Evolutionary conservation across 2,888 invertebrate genomes (phyloP).

Genomic region (Hemithea aestivaria): DNA sequence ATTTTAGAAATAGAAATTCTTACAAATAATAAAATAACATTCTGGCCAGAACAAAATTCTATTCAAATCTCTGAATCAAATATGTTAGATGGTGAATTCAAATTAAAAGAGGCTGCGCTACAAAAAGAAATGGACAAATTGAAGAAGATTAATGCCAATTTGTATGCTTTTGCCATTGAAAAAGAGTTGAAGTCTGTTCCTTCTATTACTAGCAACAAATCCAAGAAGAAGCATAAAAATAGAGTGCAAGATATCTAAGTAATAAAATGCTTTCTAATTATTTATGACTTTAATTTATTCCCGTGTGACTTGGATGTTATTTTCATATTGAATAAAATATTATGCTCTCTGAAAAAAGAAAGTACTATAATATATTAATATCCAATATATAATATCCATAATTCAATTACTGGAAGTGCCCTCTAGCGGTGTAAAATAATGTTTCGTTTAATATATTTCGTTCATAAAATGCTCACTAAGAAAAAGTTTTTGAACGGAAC

Average conservation of each 20-base stretch:
- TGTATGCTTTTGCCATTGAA: conserved; percentile 77
- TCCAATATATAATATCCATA: no score
- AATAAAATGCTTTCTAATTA: no score
- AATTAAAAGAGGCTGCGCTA: conserved; percentile 48
- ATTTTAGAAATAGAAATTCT: conserved; percentile 64
- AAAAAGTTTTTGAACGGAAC: no score
- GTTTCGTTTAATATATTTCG: no score
- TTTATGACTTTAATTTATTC: no score
- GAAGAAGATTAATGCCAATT: conserved; percentile 77
- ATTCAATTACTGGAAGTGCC: no score
- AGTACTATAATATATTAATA: no score
- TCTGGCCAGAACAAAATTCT: conserved; percentile 52
- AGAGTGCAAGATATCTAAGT: not conserved
- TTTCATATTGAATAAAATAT: no score
- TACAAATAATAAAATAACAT: conserved; percentile 54
- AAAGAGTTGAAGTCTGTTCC: conserved; percentile 55
- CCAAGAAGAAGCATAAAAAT: conserved; percentile 42
- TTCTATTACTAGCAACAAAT: conserved; percentile 33
- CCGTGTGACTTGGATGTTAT: no score
- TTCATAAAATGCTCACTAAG: no score
- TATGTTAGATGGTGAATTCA: conserved; percentile 44
- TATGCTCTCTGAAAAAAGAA: no score
- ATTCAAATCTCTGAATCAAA: conserved; percentile 33
- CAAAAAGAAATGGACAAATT: conserved; percentile 74
- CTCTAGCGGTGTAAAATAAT: no score